Evolutionary conservation across 2,888 invertebrate genomes (phyloP).

Genomic region (Drosophila paramelanica): DNA sequence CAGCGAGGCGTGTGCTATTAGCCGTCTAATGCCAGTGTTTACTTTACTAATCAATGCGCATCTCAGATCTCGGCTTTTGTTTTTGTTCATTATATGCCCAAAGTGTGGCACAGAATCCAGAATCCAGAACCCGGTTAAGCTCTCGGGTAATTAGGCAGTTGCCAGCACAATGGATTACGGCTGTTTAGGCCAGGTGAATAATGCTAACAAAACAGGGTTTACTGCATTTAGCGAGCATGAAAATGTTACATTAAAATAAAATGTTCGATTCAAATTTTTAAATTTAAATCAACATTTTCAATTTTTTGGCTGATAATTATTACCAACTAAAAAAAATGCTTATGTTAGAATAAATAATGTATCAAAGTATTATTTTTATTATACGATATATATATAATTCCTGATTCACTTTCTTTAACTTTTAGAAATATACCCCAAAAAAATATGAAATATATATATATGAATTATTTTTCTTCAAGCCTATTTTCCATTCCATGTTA

Average conservation of each 20-base stretch:
- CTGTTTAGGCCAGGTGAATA: conserved; percentile 7
- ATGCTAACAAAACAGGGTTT: conserved; percentile 2
- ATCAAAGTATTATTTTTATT: too few species aligned
- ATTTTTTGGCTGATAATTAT: too few species aligned
- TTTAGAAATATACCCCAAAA: too few species aligned
- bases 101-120: conserved; percentile 21
- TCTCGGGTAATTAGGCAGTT: conserved; percentile 39
- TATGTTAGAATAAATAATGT: too few species aligned
- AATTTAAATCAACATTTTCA: too few species aligned
- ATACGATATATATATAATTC: too few species aligned
- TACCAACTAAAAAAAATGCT: too few species aligned
- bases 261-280: too few species aligned
- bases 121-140: conserved; percentile 3
- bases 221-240: background rate
- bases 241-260: background rate
- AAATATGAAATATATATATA: too few species aligned
- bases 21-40: conserved; percentile 53
- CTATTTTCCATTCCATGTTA: too few species aligned
- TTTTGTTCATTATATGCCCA: conserved; percentile 47
- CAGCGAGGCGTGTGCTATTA: conserved; percentile 60
- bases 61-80: conserved; percentile 1
- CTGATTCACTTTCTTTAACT: too few species aligned
- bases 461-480: too few species aligned
- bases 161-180: conserved; percentile 23
- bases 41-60: conserved; percentile 53